Evolutionary conservation across 2,888 invertebrate genomes (phyloP), one percentile per base, ranked within the genome.

Genomic region (Pseudococcus viburni): DNA sequence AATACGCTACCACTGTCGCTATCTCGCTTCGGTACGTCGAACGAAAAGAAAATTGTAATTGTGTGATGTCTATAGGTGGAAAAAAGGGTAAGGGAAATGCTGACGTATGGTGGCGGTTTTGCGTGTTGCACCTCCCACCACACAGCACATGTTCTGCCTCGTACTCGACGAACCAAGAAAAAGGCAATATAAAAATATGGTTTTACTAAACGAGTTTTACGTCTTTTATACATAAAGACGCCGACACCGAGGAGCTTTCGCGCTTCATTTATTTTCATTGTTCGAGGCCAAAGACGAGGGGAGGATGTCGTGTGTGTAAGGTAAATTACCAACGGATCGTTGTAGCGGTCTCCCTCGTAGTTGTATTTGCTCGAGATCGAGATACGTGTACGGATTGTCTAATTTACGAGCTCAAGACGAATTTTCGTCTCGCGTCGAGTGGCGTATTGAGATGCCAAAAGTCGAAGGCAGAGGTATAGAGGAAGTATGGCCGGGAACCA

Each of bases 181-280:
- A 64, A 64, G 22, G 64, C 64, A 64, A 64, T 64, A 64, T 64
- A 64, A 64, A 64, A 64, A 64, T 64, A 64, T 64, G 64, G 22
- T 64, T 64, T 64, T 64, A 6, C 19, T 64, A 64, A 64, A 64
- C 64, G 64, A 64, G 64, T 64, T 64, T 64, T 64, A 22, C 64
- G 64, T 64, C 19, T 64, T 64, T 59, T 64, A 64, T 19, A 19
- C 64, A 9, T 64, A 22, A 64, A 19, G 22, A 64, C 64, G 64
- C 22, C 64, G 64, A 64, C 64, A 55, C 48, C n/a, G 55, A 55
- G n/a, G 11, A 5, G 64, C 12, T 64, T 64, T 64, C 64, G 64
- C 64, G 64, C 64, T 64, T 64, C 64, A 64, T 64, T 64, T 64
- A 64, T 22, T 64, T 64, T 64, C 64, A 64, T 64, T 64, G 22